These are phyloP conservation scores for Cariama cristata DNA, from an alignment of 2,113 vertebrate species.

Conservation along the genomic window DNA sequence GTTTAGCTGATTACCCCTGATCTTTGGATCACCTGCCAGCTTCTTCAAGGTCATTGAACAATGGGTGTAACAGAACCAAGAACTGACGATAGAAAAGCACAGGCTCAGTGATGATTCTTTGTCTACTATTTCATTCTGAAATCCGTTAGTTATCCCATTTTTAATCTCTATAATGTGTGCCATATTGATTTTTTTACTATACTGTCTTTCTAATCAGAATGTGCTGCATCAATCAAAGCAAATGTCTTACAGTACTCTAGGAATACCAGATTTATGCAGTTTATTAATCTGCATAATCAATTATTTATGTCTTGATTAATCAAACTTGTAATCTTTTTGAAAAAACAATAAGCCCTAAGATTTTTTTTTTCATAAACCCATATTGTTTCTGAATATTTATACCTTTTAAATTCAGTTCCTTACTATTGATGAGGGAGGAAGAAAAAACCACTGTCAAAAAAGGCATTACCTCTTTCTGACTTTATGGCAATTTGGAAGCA, in stretches of 20 bases:
- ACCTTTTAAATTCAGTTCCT: neutral
- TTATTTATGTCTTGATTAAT: neutral
- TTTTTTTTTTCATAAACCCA: neutral
- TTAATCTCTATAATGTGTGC: neutral
- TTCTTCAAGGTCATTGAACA: neutral
- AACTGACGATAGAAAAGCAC: neutral
- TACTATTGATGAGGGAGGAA: neutral
- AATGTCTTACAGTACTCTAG: neutral
- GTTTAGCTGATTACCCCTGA: neutral
- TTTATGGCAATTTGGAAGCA: neutral
- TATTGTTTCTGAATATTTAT: neutral
- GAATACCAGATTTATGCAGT: neutral
- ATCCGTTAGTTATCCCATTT: neutral
- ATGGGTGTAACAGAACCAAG: neutral
- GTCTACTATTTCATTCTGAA: neutral
- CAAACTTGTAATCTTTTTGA: neutral
- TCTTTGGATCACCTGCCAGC: neutral
- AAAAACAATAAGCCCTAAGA: neutral
- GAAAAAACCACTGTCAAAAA: neutral
- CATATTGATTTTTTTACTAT: neutral
- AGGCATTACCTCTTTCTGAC: neutral
- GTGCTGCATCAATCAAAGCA: neutral
- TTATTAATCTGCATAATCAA: neutral
- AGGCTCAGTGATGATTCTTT: neutral
- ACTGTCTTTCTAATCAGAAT: neutral